phyloP scores from a whole-genome alignment of 2,113 vertebrate genomes.

The Oreochromis spilurus region DNA sequence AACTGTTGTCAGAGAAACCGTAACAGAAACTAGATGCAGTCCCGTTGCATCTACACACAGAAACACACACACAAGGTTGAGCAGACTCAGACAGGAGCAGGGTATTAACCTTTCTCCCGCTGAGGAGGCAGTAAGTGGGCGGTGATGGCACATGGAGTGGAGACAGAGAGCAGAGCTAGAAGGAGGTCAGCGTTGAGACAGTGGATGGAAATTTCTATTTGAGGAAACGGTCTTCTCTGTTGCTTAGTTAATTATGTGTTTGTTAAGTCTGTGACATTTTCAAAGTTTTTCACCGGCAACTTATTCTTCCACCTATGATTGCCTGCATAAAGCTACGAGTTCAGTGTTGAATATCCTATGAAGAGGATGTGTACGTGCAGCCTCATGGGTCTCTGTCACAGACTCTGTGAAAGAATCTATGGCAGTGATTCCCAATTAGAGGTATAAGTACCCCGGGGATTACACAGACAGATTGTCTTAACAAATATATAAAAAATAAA shows the following conservation, averaged over 20 bases:
- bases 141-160: slow-evolving; percentile 54
- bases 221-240: slow-evolving; percentile 24
- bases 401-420: neutral
- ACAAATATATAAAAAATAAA: neutral
- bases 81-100: slow-evolving; percentile 53
- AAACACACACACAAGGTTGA: slow-evolving; percentile 2
- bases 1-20: neutral
- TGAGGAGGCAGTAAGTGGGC: slow-evolving; percentile 70
- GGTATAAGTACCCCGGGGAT: neutral
- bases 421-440: neutral
- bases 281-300: neutral
- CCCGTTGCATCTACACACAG: neutral
- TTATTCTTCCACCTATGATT: neutral
- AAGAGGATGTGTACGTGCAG: neutral
- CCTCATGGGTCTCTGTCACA: neutral
- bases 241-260: slow-evolving; percentile 38
- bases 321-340: neutral
- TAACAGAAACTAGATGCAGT: neutral
- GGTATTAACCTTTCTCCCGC: slow-evolving; percentile 71
- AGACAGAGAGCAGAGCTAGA: slow-evolving; percentile 29
- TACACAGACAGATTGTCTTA: neutral
- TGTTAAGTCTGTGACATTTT: slow-evolving; percentile 18
- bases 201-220: slow-evolving; percentile 42
- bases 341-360: neutral
- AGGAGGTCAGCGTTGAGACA: slow-evolving; percentile 44